Conservation (phyloP, 2,113 vertebrate species). For the Cynocephalus volans region DNA sequence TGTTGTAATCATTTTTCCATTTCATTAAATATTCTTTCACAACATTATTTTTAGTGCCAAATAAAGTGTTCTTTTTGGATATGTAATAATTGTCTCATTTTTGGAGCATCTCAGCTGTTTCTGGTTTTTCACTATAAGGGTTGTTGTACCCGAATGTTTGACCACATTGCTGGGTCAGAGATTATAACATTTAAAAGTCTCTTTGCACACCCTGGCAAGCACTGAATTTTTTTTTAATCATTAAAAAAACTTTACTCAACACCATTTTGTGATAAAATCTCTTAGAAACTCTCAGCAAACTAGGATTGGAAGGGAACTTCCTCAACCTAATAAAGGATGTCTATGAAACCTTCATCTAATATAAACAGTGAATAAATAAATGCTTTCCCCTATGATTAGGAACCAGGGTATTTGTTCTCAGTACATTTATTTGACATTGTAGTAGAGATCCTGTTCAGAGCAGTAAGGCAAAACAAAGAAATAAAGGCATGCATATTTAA, state of each 20-base stretch:
- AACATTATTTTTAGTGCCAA: not conserved
- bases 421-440: not conserved
- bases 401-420: not conserved
- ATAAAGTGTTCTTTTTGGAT: not conserved
- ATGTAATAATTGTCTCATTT: not conserved
- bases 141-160: too few species aligned
- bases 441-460: not conserved
- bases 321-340: not conserved
- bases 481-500: not conserved
- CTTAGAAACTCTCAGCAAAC: not conserved
- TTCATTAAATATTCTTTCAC: conserved; percentile 3
- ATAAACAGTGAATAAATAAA: not conserved
- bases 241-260: not conserved
- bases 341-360: not conserved
- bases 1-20: not conserved
- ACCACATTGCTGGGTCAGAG: too few species aligned
- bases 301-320: not conserved
- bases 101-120: not conserved
- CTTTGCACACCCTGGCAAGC: not conserved
- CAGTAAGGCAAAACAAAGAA: not conserved
- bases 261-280: not conserved
- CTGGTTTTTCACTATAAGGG: not conserved
- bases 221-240: not conserved
- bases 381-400: not conserved
- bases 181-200: not conserved